Percentiles rank a stretch among this genome's conserved stretches.
Conservation (phyloP, 1,140 invertebrate species). For the Brachionus calyciflorus region DNA sequence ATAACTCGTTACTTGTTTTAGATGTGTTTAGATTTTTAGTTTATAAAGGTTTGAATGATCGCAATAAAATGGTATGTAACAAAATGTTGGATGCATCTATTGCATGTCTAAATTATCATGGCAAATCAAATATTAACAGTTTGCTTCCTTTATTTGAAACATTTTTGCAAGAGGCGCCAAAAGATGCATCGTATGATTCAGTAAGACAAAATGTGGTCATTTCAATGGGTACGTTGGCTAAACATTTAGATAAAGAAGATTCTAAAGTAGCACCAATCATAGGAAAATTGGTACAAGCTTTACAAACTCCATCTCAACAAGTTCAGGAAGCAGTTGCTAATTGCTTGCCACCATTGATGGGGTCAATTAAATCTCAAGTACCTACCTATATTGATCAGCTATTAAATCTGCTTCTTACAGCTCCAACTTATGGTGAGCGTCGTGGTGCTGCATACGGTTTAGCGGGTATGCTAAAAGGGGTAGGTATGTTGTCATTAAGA, state of each 20-base stretch:
- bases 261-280: conserved; percentile 87
- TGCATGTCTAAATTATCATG: conserved; percentile 82
- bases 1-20: conserved; percentile 69
- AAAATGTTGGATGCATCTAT: conserved; percentile 91
- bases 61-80: conserved; percentile 73
- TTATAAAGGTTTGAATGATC: conserved; percentile 77
- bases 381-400: conserved; percentile 81
- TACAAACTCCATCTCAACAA: conserved; percentile 92
- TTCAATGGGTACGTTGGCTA: conserved; percentile 89
- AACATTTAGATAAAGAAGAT: conserved; percentile 87
- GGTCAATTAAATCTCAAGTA: conserved; percentile 83
- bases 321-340: conserved; percentile 95
- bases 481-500: conserved; percentile 90
- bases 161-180: conserved; percentile 80
- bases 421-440: conserved; percentile 92
- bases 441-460: conserved; percentile 66
- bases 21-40: conserved; percentile 76
- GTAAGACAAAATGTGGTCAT: conserved; percentile 60
- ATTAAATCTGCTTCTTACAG: conserved; percentile 79
- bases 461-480: conserved; percentile 77
- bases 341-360: conserved; percentile 87
- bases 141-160: conserved; percentile 83
- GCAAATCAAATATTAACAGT: conserved; percentile 65
- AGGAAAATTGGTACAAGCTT: conserved; percentile 78
- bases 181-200: conserved; percentile 23